A percentile compares a stretch with the other conserved stretches of the same genome.
Evolutionary conservation across 2,797 vertebrate species (phyloP).

Genomic region (Pantherophis alleghaniensis): DNA sequence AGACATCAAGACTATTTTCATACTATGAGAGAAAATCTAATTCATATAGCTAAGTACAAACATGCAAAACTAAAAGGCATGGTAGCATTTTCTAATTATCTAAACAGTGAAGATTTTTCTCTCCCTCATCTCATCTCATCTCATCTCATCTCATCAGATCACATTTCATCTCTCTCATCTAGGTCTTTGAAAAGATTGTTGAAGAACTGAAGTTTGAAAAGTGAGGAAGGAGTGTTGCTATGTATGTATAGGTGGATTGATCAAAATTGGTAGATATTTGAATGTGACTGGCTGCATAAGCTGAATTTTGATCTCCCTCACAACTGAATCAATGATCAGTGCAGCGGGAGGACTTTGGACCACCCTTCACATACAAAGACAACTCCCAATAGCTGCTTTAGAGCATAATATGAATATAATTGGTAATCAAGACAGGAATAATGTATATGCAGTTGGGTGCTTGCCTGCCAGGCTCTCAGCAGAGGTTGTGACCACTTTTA

Average conservation of each 20-base stretch:
- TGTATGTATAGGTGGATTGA: not conserved
- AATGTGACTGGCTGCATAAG: not conserved
- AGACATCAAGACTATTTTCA: not conserved
- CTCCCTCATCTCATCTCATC: too few relatives aligned
- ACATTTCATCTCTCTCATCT: not conserved
- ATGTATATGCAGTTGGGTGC: not conserved
- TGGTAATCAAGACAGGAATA: not conserved
- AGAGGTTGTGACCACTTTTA: not conserved
- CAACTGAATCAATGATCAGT: not conserved
- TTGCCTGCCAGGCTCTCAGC: not conserved
- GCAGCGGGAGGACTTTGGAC: not conserved
- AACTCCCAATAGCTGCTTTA: not conserved
- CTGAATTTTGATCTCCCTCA: not conserved
- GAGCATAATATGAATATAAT: not conserved
- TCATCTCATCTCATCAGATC: too few relatives aligned
- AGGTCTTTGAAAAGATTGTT: not conserved
- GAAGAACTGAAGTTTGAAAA: not conserved
- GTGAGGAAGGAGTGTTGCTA: not conserved
- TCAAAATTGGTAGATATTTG: not conserved
- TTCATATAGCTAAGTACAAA: too few relatives aligned
- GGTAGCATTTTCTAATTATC: not conserved
- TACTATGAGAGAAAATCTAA: not conserved
- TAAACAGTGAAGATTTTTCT: too few relatives aligned
- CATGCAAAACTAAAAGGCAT: not conserved
- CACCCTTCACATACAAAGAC: not conserved